These are phyloP conservation scores for Seladonia tumulorum DNA, from an alignment of 2,888 invertebrate species.

Conservation along the genomic window DNA sequence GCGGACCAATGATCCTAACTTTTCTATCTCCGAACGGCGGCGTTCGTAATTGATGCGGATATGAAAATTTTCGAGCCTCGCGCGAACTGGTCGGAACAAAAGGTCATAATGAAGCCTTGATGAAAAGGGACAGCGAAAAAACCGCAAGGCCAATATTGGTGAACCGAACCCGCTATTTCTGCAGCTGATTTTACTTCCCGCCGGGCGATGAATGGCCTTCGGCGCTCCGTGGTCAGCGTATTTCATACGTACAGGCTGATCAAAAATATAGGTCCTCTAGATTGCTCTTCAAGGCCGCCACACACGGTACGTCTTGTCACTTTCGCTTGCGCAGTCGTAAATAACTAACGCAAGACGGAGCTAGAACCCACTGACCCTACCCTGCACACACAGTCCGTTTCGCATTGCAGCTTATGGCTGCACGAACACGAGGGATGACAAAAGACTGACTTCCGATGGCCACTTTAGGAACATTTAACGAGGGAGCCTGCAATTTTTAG, in stretches of 20 bases:
- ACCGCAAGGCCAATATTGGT: slow-evolving; percentile 30
- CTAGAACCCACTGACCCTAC: no score
- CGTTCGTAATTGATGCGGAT: slow-evolving; percentile 43
- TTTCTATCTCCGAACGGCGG: slow-evolving; percentile 11
- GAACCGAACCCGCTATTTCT: slow-evolving; percentile 5
- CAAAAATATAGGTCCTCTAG: background rate
- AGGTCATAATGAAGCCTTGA: slow-evolving; percentile 26
- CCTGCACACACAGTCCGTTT: no score
- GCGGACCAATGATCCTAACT: slow-evolving; percentile 16
- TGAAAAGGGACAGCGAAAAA: slow-evolving; percentile 16
- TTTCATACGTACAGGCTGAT: background rate
- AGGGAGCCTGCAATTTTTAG: background rate
- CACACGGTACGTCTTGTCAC: no score
- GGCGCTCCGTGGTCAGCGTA: slow-evolving; percentile 13
- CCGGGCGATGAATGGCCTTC: background rate
- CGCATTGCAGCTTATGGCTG: no score
- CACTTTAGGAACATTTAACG: background rate
- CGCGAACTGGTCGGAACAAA: slow-evolving; percentile 35
- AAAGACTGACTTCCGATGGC: background rate
- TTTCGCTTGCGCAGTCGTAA: no score
- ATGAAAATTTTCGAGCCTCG: slow-evolving; percentile 44
- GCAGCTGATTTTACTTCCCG: slow-evolving; percentile 28
- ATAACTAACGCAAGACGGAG: no score
- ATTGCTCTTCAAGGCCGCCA: background rate
- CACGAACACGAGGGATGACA: no score